A percentile compares a stretch with the other conserved stretches of the same genome.
Conservation (phyloP, 2,888 invertebrate genomes). For the Slavum lentiscoides region DNA sequence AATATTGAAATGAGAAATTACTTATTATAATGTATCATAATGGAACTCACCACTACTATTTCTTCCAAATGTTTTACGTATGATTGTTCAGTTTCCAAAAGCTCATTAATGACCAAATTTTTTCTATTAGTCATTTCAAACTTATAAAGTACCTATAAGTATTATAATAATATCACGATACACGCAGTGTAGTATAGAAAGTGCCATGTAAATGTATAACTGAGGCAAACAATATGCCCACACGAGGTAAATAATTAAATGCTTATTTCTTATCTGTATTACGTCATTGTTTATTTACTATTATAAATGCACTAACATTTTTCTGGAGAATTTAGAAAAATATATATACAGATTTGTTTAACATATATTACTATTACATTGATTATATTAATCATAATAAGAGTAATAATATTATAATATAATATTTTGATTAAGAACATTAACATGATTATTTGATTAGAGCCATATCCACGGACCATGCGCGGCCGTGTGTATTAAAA, state of each 20-base stretch:
- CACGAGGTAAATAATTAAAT: background rate
- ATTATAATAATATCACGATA: background rate
- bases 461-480: too few species aligned
- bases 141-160: background rate
- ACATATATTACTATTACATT: background rate
- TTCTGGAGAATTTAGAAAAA: background rate
- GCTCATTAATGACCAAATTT: conserved; percentile 17
- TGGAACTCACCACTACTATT: conserved; percentile 34
- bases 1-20: background rate
- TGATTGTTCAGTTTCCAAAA: conserved; percentile 44
- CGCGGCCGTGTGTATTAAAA: too few species aligned
- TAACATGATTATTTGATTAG: too few species aligned
- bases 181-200: background rate
- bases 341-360: background rate
- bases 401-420: background rate
- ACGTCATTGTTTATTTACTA: conserved; percentile 37
- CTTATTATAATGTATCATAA: background rate
- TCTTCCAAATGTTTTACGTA: conserved; percentile 33
- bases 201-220: background rate
- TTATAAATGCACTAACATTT: conserved; percentile 1
- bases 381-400: background rate
- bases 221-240: background rate
- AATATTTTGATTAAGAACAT: background rate
- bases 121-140: conserved; percentile 22
- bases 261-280: conserved; percentile 4